phyloP scores from a whole-genome alignment of 2,113 vertebrate species.

The Odontesthes bonariensis region DNA sequence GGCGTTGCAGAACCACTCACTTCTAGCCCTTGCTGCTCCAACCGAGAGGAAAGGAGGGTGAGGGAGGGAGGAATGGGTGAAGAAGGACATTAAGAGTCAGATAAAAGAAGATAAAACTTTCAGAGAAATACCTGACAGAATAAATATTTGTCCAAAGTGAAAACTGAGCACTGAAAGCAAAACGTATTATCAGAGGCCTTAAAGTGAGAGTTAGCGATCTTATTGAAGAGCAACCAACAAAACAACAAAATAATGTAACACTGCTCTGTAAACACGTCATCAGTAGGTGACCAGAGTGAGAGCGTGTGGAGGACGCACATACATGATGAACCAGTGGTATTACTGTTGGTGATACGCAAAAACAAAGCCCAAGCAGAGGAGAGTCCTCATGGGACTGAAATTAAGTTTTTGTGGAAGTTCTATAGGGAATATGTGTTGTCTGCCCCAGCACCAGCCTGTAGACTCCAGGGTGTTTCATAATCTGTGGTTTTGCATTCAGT shows the following conservation, averaged over 20 bases:
- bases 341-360: too few relatives aligned
- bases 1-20: conserved; percentile 86
- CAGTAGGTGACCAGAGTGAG: neutral
- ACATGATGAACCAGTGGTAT: too few relatives aligned
- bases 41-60: conserved; percentile 57
- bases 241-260: neutral
- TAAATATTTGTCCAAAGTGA: neutral
- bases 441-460: too few relatives aligned
- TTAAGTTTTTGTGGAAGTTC: too few relatives aligned
- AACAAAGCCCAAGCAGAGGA: too few relatives aligned
- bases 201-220: conserved; percentile 5
- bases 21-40: conserved; percentile 98
- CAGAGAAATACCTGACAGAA: conserved; percentile 10
- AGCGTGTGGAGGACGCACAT: too few relatives aligned
- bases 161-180: neutral
- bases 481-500: too few relatives aligned
- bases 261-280: neutral
- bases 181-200: conserved; percentile 1
- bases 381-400: too few relatives aligned
- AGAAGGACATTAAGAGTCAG: conserved; percentile 19
- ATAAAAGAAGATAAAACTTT: conserved; percentile 15
- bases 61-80: conserved; percentile 10
- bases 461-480: too few relatives aligned
- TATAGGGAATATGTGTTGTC: too few relatives aligned
- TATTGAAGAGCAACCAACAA: neutral